These are phyloP conservation scores for Strongylocentrotus purpuratus DNA, from an alignment of 35 echinoderm and acorn worm species.

Conservation along the genomic window DNA sequence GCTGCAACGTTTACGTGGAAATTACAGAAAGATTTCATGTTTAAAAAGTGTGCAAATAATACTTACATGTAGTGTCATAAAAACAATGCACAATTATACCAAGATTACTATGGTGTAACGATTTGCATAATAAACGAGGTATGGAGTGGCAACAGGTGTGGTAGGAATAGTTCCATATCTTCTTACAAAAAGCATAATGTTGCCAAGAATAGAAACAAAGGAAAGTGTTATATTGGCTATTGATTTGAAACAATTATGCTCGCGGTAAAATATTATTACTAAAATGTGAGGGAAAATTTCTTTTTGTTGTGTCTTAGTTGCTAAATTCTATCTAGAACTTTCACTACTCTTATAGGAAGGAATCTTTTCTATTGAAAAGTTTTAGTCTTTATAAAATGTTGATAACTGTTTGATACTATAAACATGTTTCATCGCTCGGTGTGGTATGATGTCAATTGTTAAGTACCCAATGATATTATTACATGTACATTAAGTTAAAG, in stretches of 20 bases:
- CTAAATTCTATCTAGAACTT: background rate
- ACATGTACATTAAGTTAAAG: background rate
- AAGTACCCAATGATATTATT: background rate
- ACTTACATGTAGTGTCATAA: too few relatives aligned
- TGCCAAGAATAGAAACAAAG: background rate
- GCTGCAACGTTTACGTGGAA: background rate
- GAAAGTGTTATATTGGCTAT: background rate
- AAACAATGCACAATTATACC: too few relatives aligned
- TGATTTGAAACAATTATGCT: background rate
- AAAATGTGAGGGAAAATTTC: background rate
- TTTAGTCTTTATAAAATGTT: too few relatives aligned
- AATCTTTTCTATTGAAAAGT: too few relatives aligned
- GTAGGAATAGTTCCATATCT: too few relatives aligned
- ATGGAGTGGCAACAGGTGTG: background rate
- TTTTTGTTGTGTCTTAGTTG: background rate
- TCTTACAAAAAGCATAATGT: background rate
- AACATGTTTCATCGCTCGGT: too few relatives aligned
- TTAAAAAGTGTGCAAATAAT: background rate
- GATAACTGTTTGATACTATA: too few relatives aligned
- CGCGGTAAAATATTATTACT: background rate
- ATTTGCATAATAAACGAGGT: background rate
- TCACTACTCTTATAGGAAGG: too few relatives aligned
- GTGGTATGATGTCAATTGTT: too few relatives aligned
- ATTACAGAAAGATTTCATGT: background rate
- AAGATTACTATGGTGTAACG: too few relatives aligned